phyloP scores from a whole-genome alignment of 2,113 vertebrate genomes.

The Myodes glareolus region DNA sequence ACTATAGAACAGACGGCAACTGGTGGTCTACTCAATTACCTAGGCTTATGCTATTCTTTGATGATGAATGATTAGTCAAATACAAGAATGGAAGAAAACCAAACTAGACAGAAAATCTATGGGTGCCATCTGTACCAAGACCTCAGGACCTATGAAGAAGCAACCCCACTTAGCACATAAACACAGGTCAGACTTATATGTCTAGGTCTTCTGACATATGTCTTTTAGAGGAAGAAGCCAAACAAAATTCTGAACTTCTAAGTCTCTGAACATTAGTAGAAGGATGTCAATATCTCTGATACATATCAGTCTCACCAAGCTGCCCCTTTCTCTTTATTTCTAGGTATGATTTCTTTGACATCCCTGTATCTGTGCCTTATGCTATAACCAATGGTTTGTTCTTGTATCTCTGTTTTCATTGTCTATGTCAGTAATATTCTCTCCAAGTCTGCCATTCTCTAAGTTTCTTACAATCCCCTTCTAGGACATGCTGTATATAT shows the following conservation, averaged over 20 bases:
- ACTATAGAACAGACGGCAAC: not conserved
- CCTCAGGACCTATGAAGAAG: not conserved
- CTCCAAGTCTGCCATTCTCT: not conserved
- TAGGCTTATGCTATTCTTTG: not conserved
- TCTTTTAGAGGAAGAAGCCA: not conserved
- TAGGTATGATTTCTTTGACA: no score
- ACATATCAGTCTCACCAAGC: no score
- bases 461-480: not conserved
- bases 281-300: not conserved
- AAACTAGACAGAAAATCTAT: not conserved
- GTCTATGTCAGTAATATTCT: not conserved
- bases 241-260: not conserved
- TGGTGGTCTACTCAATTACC: not conserved
- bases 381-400: not conserved
- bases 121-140: not conserved
- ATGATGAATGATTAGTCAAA: not conserved
- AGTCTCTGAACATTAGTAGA: not conserved
- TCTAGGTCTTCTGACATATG: not conserved
- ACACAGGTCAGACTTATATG: not conserved
- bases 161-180: not conserved
- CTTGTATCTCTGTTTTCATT: not conserved
- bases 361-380: not conserved
- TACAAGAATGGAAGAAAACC: not conserved
- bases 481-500: not conserved
- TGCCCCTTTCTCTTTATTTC: no score